These are phyloP conservation scores for Onychomys torridus DNA, from an alignment of 2,797 vertebrate genomes.

Conservation along the genomic window DNA sequence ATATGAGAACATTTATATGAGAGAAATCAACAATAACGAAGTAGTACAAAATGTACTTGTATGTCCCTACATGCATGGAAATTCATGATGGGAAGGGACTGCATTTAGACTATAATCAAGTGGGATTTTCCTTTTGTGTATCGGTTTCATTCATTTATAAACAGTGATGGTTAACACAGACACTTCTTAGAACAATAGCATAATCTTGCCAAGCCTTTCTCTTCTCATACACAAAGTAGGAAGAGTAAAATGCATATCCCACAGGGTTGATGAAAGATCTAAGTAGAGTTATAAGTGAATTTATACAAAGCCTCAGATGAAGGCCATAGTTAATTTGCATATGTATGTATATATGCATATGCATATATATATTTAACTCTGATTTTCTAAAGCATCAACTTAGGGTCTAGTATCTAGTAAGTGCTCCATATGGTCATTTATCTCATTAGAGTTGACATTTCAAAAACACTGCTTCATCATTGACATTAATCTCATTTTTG, in stretches of 20 bases:
- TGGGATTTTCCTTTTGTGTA: background rate
- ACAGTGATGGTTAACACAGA: background rate
- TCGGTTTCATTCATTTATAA: background rate
- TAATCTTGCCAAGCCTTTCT: constrained; percentile 9
- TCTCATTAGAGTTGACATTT: constrained; percentile 38
- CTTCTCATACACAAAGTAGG: background rate
- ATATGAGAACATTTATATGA: background rate
- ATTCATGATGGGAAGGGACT: background rate
- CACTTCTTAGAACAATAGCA: background rate
- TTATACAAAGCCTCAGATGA: constrained; percentile 3
- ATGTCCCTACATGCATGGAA: background rate
- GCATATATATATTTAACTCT: background rate
- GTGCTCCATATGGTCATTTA: constrained; percentile 25
- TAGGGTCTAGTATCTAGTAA: background rate
- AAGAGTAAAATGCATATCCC: background rate
- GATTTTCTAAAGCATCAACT: background rate
- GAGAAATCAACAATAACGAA: background rate
- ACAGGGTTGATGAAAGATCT: background rate
- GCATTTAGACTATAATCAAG: background rate
- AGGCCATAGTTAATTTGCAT: background rate
- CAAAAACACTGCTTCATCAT: constrained; percentile 40
- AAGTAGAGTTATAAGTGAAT: background rate
- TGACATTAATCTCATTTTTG: constrained; percentile 61
- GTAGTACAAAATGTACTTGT: background rate
- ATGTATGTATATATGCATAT: background rate